Evolutionary conservation across 2,888 invertebrate species (phyloP).

Genomic region (Cryptosula pallasiana): DNA sequence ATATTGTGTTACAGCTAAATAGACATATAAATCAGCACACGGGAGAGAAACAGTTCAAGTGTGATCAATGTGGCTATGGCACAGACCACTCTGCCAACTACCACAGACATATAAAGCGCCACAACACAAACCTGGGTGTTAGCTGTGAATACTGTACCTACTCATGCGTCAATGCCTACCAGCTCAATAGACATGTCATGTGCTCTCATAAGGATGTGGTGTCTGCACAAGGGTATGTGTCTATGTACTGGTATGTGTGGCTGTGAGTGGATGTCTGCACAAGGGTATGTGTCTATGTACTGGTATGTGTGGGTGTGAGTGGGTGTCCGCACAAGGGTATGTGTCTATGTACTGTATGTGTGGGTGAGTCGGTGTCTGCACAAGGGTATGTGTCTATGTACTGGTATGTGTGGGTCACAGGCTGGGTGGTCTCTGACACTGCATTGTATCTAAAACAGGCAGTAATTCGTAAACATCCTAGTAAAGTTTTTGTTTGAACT

Average conservation of each 20-base stretch:
- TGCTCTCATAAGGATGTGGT: not conserved
- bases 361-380: too few relatives aligned
- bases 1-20: constrained; percentile 7
- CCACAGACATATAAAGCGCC: not conserved
- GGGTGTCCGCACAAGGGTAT: not conserved
- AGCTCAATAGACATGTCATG: not conserved
- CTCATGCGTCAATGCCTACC: not conserved
- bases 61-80: constrained; percentile 14
- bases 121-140: not conserved
- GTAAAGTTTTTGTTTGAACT: too few relatives aligned
- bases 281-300: not conserved
- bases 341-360: too few relatives aligned
- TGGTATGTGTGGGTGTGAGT: too few relatives aligned
- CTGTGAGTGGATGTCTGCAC: not conserved
- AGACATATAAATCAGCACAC: constrained; percentile 10
- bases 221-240: not conserved
- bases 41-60: constrained; percentile 16
- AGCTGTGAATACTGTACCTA: constrained; percentile 15
- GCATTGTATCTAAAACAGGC: too few relatives aligned
- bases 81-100: constrained; percentile 22
- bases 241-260: too few relatives aligned
- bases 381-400: not conserved
- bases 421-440: too few relatives aligned
- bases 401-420: too few relatives aligned
- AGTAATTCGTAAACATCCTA: too few relatives aligned